Conservation (phyloP, 2,888 invertebrate species). For the Mesochorus sp. region DNA sequence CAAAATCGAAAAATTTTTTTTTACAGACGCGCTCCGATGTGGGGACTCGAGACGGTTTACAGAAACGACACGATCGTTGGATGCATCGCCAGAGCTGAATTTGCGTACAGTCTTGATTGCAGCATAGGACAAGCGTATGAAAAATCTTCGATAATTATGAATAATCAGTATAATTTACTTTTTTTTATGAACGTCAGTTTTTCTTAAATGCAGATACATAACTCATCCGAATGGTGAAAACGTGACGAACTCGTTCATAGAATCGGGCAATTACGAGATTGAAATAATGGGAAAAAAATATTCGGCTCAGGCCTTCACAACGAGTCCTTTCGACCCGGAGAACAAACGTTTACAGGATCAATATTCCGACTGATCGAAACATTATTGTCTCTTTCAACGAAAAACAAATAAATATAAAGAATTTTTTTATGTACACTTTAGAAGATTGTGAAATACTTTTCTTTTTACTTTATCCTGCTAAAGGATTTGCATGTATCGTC, state of each 20-base stretch:
- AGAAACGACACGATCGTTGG: conserved; percentile 90
- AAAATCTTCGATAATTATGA: background rate
- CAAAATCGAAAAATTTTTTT: background rate
- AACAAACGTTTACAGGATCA: conserved; percentile 88
- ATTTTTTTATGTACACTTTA: conserved; percentile 34
- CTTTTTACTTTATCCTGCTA: conserved; percentile 86
- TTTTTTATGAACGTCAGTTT: too few relatives aligned
- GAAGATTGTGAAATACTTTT: conserved; percentile 14
- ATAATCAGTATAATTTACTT: background rate
- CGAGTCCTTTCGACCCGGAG: conserved; percentile 92
- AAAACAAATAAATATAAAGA: background rate
- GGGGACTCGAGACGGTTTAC: conserved; percentile 93
- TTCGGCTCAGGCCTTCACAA: conserved; percentile 87
- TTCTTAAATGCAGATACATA: conserved; percentile 84
- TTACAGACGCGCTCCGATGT: conserved; percentile 86
- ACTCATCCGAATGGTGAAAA: conserved; percentile 84
- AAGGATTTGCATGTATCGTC: conserved; percentile 98
- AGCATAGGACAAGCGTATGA: conserved; percentile 86
- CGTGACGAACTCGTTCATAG: conserved; percentile 87
- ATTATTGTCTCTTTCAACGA: background rate
- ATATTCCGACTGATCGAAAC: conserved; percentile 65
- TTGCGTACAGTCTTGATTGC: conserved; percentile 85
- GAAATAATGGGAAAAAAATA: conserved; percentile 90
- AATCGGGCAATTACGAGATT: conserved; percentile 89
- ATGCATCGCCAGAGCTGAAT: conserved; percentile 91